These are phyloP conservation scores for Mustela nigripes DNA, from an alignment of 2,113 vertebrate genomes.

Conservation along the genomic window DNA sequence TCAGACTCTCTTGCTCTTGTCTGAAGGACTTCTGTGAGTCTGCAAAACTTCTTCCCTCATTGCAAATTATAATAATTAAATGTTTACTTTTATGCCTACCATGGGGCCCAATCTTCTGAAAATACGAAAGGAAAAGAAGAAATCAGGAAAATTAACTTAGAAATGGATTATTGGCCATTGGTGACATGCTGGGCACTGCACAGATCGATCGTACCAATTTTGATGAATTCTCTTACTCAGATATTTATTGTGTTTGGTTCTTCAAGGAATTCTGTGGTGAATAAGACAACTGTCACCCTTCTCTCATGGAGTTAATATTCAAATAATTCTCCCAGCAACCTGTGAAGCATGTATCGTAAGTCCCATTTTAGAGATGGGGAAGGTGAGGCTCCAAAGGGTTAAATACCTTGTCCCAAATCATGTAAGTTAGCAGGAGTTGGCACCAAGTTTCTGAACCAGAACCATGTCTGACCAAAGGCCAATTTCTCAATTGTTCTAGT, in stretches of 20 bases:
- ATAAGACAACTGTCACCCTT: background rate
- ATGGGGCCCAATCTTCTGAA: background rate
- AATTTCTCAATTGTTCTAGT: background rate
- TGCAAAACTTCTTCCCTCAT: slow-evolving; percentile 24
- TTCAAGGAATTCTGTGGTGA: background rate
- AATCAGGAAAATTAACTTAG: background rate
- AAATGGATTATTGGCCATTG: background rate
- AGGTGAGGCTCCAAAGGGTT: background rate
- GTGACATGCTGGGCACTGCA: background rate
- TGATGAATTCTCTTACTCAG: background rate
- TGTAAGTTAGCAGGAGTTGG: background rate
- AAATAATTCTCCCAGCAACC: background rate
- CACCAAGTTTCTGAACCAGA: background rate
- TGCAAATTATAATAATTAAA: background rate
- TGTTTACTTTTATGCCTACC: background rate
- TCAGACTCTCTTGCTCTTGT: slow-evolving; percentile 6
- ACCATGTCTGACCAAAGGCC: background rate
- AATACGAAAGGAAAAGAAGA: background rate
- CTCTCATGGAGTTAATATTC: background rate
- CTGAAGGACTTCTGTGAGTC: background rate
- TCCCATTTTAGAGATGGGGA: slow-evolving; percentile 41
- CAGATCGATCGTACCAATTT: background rate
- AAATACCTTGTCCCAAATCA: background rate
- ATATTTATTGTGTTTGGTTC: background rate
- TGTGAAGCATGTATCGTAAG: background rate